These are phyloP conservation scores for Elmis aenea DNA, from an alignment of 2,888 invertebrate genomes.

Conservation along the genomic window DNA sequence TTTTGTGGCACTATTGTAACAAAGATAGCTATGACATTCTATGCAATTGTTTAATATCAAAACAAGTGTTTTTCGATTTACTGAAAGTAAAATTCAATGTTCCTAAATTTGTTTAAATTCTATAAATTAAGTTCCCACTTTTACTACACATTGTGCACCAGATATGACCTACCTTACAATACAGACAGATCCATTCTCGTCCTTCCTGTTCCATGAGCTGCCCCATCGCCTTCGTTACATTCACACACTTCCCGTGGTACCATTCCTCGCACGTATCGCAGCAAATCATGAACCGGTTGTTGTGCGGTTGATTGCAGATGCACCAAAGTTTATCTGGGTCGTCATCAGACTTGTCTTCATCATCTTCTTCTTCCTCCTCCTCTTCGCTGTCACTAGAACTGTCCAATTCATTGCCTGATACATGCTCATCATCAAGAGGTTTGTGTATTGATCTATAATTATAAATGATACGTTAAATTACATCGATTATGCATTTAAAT, in stretches of 20 bases:
- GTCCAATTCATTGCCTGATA: conserved; percentile 42
- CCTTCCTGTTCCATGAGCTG: conserved; percentile 87
- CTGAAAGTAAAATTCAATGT: too few species aligned
- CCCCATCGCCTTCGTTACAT: conserved; percentile 85
- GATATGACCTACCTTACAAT: conserved; percentile 68
- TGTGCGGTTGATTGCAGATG: conserved; percentile 90
- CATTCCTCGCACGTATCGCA: conserved; percentile 95
- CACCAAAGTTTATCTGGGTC: conserved; percentile 94
- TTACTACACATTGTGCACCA: too few species aligned
- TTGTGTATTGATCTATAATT: conserved; percentile 31
- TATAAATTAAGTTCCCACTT: too few species aligned
- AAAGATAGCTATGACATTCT: too few species aligned
- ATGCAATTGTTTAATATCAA: too few species aligned
- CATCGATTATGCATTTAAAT: too few species aligned
- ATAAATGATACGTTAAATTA: conserved; percentile 1
- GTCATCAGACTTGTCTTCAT: conserved; percentile 75
- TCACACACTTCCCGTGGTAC: conserved; percentile 97
- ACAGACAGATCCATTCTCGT: conserved; percentile 85
- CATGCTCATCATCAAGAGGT: conserved; percentile 43
- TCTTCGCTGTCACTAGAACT: conserved; percentile 42
- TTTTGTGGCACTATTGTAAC: too few species aligned
- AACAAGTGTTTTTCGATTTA: too few species aligned
- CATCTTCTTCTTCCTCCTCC: conserved; percentile 48
- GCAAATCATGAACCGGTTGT: conserved; percentile 95
- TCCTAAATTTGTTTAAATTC: too few species aligned